phyloP scores from a whole-genome alignment of 2,888 invertebrate genomes.

The Agriotes lineatus region DNA sequence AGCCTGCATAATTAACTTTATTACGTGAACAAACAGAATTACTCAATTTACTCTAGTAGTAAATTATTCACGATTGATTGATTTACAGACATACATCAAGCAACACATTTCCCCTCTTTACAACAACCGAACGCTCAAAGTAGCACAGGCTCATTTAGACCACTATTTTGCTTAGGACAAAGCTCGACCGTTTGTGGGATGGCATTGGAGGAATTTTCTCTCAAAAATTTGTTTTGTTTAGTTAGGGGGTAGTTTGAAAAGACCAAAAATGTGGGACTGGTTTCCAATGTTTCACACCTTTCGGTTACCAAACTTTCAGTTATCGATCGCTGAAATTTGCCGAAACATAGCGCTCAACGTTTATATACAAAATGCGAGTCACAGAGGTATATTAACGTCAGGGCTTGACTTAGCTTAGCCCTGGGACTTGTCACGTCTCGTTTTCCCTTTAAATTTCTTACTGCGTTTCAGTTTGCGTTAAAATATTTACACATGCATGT shows the following conservation, averaged over 20 bases:
- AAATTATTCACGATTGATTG: slow-evolving; percentile 13
- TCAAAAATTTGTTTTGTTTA: too few relatives aligned
- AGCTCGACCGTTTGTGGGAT: too few relatives aligned
- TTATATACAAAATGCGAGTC: slow-evolving; percentile 42
- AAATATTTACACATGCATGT: slow-evolving; percentile 37
- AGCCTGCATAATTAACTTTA: slow-evolving; percentile 2
- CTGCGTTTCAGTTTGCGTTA: slow-evolving; percentile 34
- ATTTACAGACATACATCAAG: slow-evolving; percentile 6
- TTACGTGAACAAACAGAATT: slow-evolving; percentile 10
- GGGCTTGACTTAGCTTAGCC: slow-evolving; percentile 34
- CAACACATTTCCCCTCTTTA: background rate
- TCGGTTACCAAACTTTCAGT: background rate
- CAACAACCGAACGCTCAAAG: background rate
- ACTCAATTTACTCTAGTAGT: slow-evolving; percentile 2
- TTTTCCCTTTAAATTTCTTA: slow-evolving; percentile 40
- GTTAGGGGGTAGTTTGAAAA: too few relatives aligned
- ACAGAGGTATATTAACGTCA: slow-evolving; percentile 42
- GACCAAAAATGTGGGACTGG: too few relatives aligned
- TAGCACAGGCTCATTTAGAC: background rate
- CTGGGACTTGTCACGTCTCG: slow-evolving; percentile 40
- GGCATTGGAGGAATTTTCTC: too few relatives aligned
- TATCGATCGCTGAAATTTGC: slow-evolving; percentile 36
- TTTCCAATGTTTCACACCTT: background rate
- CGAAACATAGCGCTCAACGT: slow-evolving; percentile 38
- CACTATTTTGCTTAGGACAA: background rate